phyloP scores from a whole-genome alignment of 2,797 vertebrate genomes.

The Lutra lutra region DNA sequence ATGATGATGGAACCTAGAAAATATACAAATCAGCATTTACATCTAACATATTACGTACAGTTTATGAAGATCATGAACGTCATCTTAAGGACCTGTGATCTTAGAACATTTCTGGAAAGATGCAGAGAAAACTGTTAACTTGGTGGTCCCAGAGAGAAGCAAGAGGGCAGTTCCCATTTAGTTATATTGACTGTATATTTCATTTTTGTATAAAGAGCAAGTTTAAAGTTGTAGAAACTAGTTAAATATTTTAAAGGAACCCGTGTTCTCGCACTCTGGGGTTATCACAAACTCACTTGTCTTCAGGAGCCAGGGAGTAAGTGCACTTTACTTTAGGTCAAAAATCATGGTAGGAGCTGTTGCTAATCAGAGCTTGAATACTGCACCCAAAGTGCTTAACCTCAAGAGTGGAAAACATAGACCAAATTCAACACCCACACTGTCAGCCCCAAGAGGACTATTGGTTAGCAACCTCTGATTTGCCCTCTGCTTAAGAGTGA shows the following conservation, averaged over 20 bases:
- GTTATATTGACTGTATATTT: not conserved
- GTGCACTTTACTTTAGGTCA: not conserved
- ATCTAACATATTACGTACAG: not conserved
- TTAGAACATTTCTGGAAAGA: not conserved
- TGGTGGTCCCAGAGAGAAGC: not conserved
- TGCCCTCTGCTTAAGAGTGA: not conserved
- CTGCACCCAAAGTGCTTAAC: not conserved
- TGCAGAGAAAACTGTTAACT: not conserved
- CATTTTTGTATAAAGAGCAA: not conserved
- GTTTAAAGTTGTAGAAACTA: not conserved
- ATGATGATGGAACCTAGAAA: not conserved
- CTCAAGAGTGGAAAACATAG: not conserved
- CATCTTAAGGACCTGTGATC: not conserved
- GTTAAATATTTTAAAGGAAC: constrained; percentile 17
- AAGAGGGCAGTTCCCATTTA: not conserved
- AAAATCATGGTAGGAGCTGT: not conserved
- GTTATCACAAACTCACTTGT: not conserved
- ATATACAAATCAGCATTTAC: not conserved
- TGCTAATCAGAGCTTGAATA: not conserved
- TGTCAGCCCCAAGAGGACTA: not conserved
- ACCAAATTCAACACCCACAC: not conserved
- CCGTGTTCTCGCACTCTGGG: not conserved
- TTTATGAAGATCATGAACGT: not conserved
- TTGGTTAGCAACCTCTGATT: not conserved
- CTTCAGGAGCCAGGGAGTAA: not conserved